phyloP scores from a whole-genome alignment of 2,113 vertebrate species.

The Furnarius figulus region DNA sequence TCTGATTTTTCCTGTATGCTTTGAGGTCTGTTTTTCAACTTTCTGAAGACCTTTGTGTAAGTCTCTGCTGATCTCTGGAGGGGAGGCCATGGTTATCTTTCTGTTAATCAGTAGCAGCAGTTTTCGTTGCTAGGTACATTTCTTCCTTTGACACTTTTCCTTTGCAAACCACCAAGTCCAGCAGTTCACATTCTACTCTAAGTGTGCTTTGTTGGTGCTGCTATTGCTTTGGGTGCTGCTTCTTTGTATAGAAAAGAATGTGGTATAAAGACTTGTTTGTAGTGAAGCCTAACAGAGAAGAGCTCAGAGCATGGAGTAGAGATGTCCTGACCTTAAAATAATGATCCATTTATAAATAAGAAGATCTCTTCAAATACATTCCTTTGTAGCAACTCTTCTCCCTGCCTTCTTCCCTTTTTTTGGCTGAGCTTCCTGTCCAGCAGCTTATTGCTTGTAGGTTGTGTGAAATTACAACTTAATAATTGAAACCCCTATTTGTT shows the following conservation, averaged over 20 bases:
- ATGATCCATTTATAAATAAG: not conserved
- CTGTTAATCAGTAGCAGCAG: not conserved
- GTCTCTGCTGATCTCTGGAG: not conserved
- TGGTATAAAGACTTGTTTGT: not conserved
- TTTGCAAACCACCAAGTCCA: not conserved
- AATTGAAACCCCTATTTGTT: not conserved
- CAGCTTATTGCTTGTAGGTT: not conserved
- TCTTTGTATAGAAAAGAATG: not conserved
- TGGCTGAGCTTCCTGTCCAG: not conserved
- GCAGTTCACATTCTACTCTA: not conserved
- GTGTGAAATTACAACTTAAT: constrained; percentile 2
- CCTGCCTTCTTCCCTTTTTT: not conserved
- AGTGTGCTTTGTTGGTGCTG: not conserved
- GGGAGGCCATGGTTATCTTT: not conserved
- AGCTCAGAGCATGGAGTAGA: not conserved
- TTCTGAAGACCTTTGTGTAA: not conserved
- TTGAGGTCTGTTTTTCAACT: not conserved
- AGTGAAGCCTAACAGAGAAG: not conserved
- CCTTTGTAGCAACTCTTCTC: not conserved
- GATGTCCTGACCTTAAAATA: not conserved
- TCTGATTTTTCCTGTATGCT: not conserved
- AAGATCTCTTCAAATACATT: not conserved
- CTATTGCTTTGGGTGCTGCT: not conserved
- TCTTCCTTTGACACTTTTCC: not conserved
- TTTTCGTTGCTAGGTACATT: not conserved